These are phyloP conservation scores for Amblyornis subalaris DNA, from an alignment of 2,113 vertebrate species.

Conservation along the genomic window DNA sequence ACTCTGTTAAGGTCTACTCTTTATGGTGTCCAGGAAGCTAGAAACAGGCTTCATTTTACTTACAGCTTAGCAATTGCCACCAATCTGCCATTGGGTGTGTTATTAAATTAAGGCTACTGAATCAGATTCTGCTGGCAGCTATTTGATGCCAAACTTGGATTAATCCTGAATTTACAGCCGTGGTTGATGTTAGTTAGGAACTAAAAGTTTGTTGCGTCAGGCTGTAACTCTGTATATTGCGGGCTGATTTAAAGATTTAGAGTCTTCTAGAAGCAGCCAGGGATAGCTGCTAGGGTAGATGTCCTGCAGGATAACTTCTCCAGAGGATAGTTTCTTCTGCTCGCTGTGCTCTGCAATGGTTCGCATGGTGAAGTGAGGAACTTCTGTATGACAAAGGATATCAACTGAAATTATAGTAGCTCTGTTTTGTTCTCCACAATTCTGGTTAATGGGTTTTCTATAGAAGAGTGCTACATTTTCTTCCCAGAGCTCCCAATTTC, in stretches of 20 bases:
- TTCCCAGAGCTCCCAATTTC: background rate
- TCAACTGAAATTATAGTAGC: background rate
- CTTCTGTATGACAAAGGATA: background rate
- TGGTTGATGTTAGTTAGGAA: background rate
- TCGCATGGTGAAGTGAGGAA: background rate
- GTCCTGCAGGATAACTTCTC: background rate
- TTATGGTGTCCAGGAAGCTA: background rate
- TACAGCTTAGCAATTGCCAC: background rate
- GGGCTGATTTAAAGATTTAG: background rate
- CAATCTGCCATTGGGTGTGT: background rate
- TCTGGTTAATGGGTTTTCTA: background rate
- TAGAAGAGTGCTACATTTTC: background rate
- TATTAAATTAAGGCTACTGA: background rate
- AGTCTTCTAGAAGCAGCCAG: background rate
- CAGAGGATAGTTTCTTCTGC: background rate
- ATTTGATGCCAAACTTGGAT: background rate
- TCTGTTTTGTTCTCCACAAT: background rate
- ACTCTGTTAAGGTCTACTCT: background rate
- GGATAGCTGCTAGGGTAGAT: background rate
- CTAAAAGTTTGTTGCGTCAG: background rate
- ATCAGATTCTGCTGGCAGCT: background rate
- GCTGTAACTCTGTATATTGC: background rate
- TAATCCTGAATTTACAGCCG: background rate
- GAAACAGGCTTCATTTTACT: background rate
- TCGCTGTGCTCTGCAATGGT: background rate